Conservation (phyloP, 2,113 vertebrate genomes). For the Oncorhynchus masou region DNA sequence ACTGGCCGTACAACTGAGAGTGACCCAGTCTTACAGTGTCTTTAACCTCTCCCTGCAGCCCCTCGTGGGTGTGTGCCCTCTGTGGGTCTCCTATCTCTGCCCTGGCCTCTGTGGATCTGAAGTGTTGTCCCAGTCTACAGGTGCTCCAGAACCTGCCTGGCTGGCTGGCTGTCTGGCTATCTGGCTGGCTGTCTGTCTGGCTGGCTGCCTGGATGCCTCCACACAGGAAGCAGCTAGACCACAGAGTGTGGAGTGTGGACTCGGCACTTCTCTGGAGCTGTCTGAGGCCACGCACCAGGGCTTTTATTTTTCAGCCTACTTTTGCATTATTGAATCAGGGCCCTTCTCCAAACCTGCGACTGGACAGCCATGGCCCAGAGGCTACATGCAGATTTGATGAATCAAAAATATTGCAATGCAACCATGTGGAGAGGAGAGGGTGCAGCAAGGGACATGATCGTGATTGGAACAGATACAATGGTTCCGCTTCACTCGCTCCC, state of each 20-base stretch:
- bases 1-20: neutral
- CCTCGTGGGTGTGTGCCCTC: neutral
- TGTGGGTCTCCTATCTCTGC: slow-evolving; percentile 2
- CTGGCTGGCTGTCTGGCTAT: slow-evolving; percentile 5
- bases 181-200: neutral
- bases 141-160: neutral
- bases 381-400: slow-evolving; percentile 59
- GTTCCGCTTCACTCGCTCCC: slow-evolving; percentile 7
- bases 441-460: slow-evolving; percentile 16
- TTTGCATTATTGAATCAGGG: slow-evolving; percentile 59
- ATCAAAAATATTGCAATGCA: slow-evolving; percentile 46
- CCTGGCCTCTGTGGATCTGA: neutral
- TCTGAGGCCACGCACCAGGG: slow-evolving; percentile 38
- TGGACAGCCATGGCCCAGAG: slow-evolving; percentile 35
- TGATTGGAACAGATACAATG: slow-evolving; percentile 21
- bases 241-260: slow-evolving; percentile 42
- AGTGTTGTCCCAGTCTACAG: neutral
- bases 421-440: slow-evolving; percentile 10
- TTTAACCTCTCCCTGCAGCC: slow-evolving; percentile 13
- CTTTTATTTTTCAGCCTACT: slow-evolving; percentile 43
- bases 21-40: neutral
- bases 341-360: slow-evolving; percentile 39
- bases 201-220: slow-evolving; percentile 22
- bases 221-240: neutral
- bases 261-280: slow-evolving; percentile 62